Evolutionary conservation across 2,797 vertebrate genomes (phyloP), one percentile per base, ranked within the genome.

Genomic region (Spinus olivaceus): DNA sequence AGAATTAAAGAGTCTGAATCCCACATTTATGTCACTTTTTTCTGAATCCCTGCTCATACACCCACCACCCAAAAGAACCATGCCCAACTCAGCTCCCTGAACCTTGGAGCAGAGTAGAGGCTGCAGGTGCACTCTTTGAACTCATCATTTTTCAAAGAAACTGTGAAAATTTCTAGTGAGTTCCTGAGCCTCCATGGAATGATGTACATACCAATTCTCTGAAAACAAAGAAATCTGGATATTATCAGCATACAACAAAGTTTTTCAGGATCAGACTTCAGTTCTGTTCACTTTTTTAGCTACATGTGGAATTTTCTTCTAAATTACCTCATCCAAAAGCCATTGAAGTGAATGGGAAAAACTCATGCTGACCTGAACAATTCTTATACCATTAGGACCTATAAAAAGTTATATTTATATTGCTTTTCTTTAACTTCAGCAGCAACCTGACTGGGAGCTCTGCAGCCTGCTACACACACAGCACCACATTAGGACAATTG

Each of bases 241-340:
- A 72, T 72, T 79, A 81, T 79, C 81, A 92, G 65, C 47, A 32
- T 41, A 44, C 30, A 63, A 51, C 49, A 44, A 51, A 39, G 16
- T 39, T 85, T 50, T 82, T n/a, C 27, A 61, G 50, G 13, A 71
- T 91, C 70, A 53, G n/a, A 69, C 22, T 21, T 79, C 53, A 32
- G 54, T 44, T 82, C 66, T 59, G 32, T 33, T 92, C 63, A 67
- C 9, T 30, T 61, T 74, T 90, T 84, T 12, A 84, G 61, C 39
- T 72, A 81, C 9, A 65, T 3, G 11, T 47, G 70, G 44, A 69
- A 69, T 76, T 79, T 92, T 94, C 41, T 91, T 95, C 63, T 92
- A 72, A 92, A 92, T 69, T 4, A 88, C 70, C 69, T 92, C 67
- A 91, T 76, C 35, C n/a, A 54, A 94, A 91, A 86, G n/a, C 49